Base-by-base conservation (phyloP, 2,888 invertebrate genomes). In the Oligia fasciuncula region DNA sequence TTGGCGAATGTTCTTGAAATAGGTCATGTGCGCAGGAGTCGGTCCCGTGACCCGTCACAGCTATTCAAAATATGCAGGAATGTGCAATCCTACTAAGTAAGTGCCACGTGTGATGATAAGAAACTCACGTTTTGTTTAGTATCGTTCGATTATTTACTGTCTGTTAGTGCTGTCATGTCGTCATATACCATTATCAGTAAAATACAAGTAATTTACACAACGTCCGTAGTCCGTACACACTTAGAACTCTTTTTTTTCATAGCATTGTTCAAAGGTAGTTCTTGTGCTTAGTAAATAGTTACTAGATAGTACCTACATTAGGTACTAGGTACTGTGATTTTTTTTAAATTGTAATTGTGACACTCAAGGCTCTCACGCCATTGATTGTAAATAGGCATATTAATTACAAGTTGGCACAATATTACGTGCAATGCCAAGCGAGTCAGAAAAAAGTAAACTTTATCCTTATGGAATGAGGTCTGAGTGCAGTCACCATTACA, bases 181-280 rank as follows among this genome's bases (percentile, higher is more conserved):
- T 70, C 65, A 54, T 70, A 66, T 46, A 83, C 14, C 49, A 43
- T 77, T 83, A 69, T 80, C 83, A 83, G 46, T 69, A 60, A 77
- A 57, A 57, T 43, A 83, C 40, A 49, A 40, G 63, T 81, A 43
- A 60, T 17, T 57, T 40, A 54, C 46, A 49, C 23, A 57, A 63
- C 29, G 40, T 71, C 73, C 19, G 5, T 74, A 23, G 4, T 71
- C 73, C 19, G 8, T 74, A 23, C 6, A 43, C 54, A 51, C 49
- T 49, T 49, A 46, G 46, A 46, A 46, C 9, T 46, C 17, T 14
- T 17, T 23, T 40, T 40, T 23, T 72, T n/a, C 54, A 81, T 35
- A 60, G 19, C 40, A 76, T 83, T 40, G 68, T 49, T 63, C 43
- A 43, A 17, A 40, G 14, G 11, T 35, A 74, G 17, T 65, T 46